These are phyloP conservation scores for Catamblyrhynchus diadema DNA, from an alignment of 2,797 vertebrate genomes.

Conservation along the genomic window DNA sequence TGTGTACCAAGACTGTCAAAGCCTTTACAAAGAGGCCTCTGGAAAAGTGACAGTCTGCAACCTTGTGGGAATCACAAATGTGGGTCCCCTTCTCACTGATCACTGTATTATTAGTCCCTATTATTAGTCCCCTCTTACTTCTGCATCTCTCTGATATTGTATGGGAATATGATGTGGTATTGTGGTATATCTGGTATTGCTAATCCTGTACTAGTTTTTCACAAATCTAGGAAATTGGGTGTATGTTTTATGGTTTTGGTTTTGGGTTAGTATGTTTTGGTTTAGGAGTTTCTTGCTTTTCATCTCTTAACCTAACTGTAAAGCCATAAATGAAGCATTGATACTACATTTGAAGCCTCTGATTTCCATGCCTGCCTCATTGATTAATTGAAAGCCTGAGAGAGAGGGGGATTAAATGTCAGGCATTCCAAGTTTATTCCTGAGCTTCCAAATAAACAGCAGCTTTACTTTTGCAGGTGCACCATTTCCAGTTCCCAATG, in stretches of 20 bases:
- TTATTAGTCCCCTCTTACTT: neutral
- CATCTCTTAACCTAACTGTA: neutral
- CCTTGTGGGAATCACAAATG: neutral
- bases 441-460: neutral
- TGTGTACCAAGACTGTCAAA: neutral
- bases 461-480: neutral
- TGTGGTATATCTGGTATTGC: neutral
- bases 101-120: fast-evolving
- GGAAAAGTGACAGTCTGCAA: neutral
- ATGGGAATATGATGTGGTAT: neutral
- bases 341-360: neutral
- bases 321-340: neutral
- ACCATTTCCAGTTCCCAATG: neutral
- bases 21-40: neutral
- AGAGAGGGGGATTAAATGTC: neutral
- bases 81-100: neutral
- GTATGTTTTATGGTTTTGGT: neutral
- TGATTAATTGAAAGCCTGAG: neutral
- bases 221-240: neutral
- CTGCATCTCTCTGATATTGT: neutral
- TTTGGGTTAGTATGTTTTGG: neutral
- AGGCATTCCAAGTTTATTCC: neutral
- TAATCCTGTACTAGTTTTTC: neutral
- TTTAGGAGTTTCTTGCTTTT: neutral
- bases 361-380: neutral